Percentiles rank a stretch among this genome's conserved stretches.
phyloP scores from a whole-genome alignment of 2,113 vertebrate genomes.

The Phyllopteryx taeniolatus region DNA sequence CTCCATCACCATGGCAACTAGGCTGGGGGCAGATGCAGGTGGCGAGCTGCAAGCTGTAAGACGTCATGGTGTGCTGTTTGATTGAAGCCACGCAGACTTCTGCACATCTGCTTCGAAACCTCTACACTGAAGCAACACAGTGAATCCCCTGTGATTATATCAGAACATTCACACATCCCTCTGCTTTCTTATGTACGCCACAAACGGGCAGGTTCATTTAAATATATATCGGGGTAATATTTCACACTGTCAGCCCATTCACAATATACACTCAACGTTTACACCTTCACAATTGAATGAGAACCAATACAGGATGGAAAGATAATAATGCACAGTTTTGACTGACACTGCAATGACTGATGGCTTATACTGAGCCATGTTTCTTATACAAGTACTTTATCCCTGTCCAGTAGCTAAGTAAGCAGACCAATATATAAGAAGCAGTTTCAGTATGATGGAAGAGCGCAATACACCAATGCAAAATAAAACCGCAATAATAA shows the following conservation, averaged over 20 bases:
- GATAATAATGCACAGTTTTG: background rate
- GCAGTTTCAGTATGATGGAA: no score
- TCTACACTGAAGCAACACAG: slow-evolving; percentile 11
- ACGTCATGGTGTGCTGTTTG: slow-evolving; percentile 64
- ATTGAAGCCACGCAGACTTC: slow-evolving; percentile 51
- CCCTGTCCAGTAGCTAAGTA: no score
- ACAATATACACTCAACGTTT: background rate
- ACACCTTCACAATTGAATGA: background rate
- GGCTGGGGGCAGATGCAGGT: slow-evolving; percentile 63
- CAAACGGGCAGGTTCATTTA: background rate
- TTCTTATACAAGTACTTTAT: no score
- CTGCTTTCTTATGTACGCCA: slow-evolving; percentile 3
- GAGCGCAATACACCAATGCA: no score
- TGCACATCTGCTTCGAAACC: slow-evolving; percentile 25
- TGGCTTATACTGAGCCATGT: background rate
- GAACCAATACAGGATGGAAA: background rate
- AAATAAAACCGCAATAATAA: no score
- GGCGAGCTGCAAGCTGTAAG: slow-evolving; percentile 56
- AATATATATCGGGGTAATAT: background rate
- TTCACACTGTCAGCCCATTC: background rate
- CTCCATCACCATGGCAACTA: slow-evolving; percentile 76
- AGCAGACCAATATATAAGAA: no score
- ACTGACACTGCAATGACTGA: background rate
- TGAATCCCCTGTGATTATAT: slow-evolving; percentile 19
- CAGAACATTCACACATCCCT: slow-evolving; percentile 13